Conservation (phyloP, 2,888 invertebrate genomes). For the Pristionchus entomophagus region DNA sequence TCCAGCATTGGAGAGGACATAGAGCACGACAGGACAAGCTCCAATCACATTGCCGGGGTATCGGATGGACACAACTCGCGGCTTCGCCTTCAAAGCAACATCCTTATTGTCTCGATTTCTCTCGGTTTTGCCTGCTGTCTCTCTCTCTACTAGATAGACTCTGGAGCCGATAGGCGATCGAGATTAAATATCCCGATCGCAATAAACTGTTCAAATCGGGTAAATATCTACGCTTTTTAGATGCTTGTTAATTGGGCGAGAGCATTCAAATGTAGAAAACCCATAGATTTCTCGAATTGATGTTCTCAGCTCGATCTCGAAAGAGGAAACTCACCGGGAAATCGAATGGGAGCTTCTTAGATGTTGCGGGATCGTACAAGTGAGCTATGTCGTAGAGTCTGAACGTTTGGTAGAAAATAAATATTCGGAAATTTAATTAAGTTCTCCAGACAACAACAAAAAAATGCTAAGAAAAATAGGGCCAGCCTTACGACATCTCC, state of each 20-base stretch:
- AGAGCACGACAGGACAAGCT: background rate
- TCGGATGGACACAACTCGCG: background rate
- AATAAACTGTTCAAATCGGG: too few relatives aligned
- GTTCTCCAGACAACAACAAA: too few relatives aligned
- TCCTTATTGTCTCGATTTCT: too few relatives aligned
- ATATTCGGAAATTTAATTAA: background rate
- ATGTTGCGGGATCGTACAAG: background rate
- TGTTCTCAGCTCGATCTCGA: too few relatives aligned
- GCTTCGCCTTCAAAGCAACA: background rate
- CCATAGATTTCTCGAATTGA: background rate
- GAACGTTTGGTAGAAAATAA: background rate
- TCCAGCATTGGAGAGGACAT: constrained; percentile 17
- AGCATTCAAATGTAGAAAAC: background rate
- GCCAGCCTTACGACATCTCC: background rate
- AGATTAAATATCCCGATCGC: too few relatives aligned
- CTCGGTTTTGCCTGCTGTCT: too few relatives aligned
- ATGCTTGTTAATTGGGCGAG: too few relatives aligned
- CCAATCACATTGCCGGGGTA: background rate
- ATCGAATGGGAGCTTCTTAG: background rate
- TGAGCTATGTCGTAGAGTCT: background rate
- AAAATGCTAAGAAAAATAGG: background rate
- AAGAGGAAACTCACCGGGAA: background rate
- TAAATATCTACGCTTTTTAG: too few relatives aligned
- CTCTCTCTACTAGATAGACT: too few relatives aligned
- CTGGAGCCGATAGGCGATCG: too few relatives aligned